A percentile compares a stretch with the other conserved stretches of the same genome.
phyloP scores from a whole-genome alignment of 2,888 invertebrate species.

The Chrysolina oricalcia region DNA sequence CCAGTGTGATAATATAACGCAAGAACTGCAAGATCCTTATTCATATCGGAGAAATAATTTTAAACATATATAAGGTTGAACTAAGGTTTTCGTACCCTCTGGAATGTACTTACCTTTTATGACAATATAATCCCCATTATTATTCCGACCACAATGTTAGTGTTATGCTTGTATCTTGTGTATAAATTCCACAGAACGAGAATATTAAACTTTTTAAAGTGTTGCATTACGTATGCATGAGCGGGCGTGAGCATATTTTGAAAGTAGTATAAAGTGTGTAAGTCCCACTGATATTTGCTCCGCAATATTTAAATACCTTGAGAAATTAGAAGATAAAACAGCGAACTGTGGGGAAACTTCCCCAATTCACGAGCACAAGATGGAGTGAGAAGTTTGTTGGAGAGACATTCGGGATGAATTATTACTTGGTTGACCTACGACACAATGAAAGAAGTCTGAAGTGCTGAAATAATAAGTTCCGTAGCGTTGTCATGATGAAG shows the following conservation, averaged over 20 bases:
- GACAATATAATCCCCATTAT: constrained; percentile 29
- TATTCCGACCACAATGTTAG: constrained; percentile 33
- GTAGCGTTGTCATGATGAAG: background rate
- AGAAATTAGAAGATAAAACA: constrained; percentile 24
- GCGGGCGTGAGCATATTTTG: constrained; percentile 29
- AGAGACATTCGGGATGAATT: background rate
- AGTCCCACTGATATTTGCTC: constrained; percentile 15
- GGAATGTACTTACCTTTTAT: constrained; percentile 21
- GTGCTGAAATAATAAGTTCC: background rate
- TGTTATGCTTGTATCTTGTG: constrained; percentile 29
- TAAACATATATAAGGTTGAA: background rate
- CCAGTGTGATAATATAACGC: background rate
- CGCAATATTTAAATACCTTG: constrained; percentile 14
- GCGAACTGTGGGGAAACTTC: constrained; percentile 10
- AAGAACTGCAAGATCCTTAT: background rate
- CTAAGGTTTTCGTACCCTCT: background rate
- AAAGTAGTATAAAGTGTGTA: constrained; percentile 32
- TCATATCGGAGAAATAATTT: background rate
- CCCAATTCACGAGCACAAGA: background rate
- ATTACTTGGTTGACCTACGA: constrained; percentile 4
- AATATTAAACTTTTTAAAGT: constrained; percentile 32
- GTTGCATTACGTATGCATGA: constrained; percentile 34
- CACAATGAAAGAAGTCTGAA: background rate
- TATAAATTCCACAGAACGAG: constrained; percentile 27
- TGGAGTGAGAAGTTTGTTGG: constrained; percentile 19